Base-by-base conservation (phyloP, 2,797 vertebrate genomes). In the Cheirogaleus major region DNA sequence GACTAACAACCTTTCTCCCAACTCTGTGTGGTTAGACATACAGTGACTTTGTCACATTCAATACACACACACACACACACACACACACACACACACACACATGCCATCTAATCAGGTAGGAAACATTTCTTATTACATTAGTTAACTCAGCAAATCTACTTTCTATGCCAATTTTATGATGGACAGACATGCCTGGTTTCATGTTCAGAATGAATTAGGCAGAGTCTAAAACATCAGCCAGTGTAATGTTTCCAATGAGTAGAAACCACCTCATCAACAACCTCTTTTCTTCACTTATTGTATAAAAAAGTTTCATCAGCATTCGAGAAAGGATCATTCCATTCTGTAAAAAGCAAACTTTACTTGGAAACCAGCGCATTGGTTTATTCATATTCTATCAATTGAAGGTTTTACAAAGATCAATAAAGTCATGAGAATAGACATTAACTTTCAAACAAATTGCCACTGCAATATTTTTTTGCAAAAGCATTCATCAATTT, bases 121-220 rank as follows among this genome's bases (percentile, higher is more conserved):
- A 89, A 91, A 43, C 20, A 86, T 76, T 92, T 89, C 25, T 6
- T 65, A 5, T 94, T 95, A 63, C n/a, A 94, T 78, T 93, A 76
- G 67, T 75, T 91, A 90, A 45, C 38, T 91, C 11, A 65, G 41
- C 23, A 25, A 75, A 10, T 88, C n/a, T 72, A 93, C 23, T 94
- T 97, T 81, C 30, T 93, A 45, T 82, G 76, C 30, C 12, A 91
- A 69, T 88, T 91, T 93, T 84, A 45, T 55, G 15, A 45, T 55
- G 15, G 30, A 70, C 52, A 82, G 93, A 76, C 0, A 23, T 94
- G 63, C 12, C 57, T 93, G 43, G 2, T 79, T 95, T 89, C 79
- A 78, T 50, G 22, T 59, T 88, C 32, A 57, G 52, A 93, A 30
- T 55, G 14, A 70, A 76, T 55, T 81, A 41, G 1, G 30, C 75